Evolutionary conservation across 2,888 invertebrate genomes (phyloP).

Genomic region (Prenolepis imparis): DNA sequence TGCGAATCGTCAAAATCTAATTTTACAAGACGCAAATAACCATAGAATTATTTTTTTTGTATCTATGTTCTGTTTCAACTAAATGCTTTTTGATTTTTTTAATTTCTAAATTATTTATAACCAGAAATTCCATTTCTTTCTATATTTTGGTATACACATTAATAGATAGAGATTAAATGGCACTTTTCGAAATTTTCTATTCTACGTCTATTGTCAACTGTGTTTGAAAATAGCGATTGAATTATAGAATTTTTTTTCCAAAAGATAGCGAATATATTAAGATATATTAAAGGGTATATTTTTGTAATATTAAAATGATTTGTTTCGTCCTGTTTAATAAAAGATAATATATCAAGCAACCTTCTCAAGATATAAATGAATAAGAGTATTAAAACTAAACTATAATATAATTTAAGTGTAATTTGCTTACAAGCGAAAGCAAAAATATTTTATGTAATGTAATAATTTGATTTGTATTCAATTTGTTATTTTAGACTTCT

Average conservation of each 20-base stretch:
- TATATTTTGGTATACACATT: neutral
- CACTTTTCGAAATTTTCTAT: neutral
- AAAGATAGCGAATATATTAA: neutral
- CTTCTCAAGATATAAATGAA: too few relatives aligned
- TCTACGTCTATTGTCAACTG: neutral
- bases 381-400: neutral
- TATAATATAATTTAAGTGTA: neutral
- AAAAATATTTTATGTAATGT: neutral
- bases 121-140: neutral
- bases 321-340: neutral
- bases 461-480: constrained; percentile 15
- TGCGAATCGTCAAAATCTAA: constrained; percentile 13
- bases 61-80: neutral
- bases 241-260: neutral
- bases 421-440: neutral
- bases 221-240: neutral
- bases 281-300: neutral
- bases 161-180: neutral
- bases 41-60: neutral
- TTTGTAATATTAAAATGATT: neutral
- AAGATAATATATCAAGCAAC: too few relatives aligned
- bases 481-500: constrained; percentile 14
- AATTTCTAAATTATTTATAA: neutral
- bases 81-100: neutral
- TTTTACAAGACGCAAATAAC: constrained; percentile 12